Base-by-base conservation (phyloP, 2,888 invertebrate genomes). In the Pilophorus perplexus region DNA sequence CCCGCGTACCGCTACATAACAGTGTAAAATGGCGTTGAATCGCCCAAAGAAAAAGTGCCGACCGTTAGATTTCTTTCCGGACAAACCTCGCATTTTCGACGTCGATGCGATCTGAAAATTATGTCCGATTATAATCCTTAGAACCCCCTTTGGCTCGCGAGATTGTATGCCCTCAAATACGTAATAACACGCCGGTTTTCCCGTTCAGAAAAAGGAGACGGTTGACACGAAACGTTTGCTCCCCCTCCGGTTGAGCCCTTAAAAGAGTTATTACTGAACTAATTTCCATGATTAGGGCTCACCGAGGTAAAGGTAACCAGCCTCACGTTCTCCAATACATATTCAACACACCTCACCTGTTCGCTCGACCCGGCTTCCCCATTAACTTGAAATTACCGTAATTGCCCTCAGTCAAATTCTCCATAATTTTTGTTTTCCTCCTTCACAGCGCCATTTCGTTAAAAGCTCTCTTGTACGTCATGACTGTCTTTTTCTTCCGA, bases 321-420 rank as follows among this genome's bases (percentile, higher is more conserved):
- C 6, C 40, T 59, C 59, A 59, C 59, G 59, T 59, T 25, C 42
- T 42, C 59, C 40, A 59, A 59, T 59, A 59, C 59, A 59, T 59
- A 59, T 59, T 59, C 59, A 59, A 59, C 59, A 42, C 59, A 42
- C 42, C 42, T 59, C 59, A 59, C 59, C 59, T 59, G 59, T 59
- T 59, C 42, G 52, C 52, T 52, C 20, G 37, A 22, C 59, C 40
- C 28, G 25, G 42, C 2, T 16, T 28, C 18, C 16, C 59, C 42
- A 59, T 59, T 59, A 59, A 59, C 42, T 59, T 16, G 16, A 59
- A 59, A 59, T 59, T 59, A 59, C 59, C 42, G 42, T 59, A 59
- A 59, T 59, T 40, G 40, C 6, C 38, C 16, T 1, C 44, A 25
- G 59, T 59, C 42, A 40, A 59, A 33, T 59, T 59, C 59, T 25